Base-by-base conservation (phyloP, 2,888 invertebrate species). In the Pseudococcus jackbeardsleyi region DNA sequence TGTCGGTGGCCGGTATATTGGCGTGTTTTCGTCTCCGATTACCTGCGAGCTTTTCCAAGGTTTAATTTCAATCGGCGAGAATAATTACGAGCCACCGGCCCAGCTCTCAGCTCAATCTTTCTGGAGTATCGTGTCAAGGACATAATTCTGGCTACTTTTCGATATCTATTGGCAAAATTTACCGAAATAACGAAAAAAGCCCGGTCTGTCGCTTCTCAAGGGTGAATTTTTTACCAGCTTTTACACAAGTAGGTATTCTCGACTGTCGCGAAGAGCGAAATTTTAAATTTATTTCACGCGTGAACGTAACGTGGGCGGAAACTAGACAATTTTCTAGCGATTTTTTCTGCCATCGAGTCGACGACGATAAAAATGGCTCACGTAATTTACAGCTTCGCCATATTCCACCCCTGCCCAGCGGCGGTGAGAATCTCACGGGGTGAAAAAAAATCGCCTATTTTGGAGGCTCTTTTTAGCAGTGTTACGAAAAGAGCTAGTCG, bases 311-410 rank as follows among this genome's bases (percentile, higher is more conserved):
- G 68, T 26, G 68, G 68, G 68, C 68, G 19, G 59, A 59, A 19
- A 59, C 19, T 59, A 59, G 59, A 59, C 59, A 59, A 59, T 59
- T 72, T 72, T 72, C 33, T 72, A 72, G 68, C 33, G 33, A 72
- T 72, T 72, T 72, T 72, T 72, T 72, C 33, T 0, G 12, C 9
- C 33, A 26, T 72, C 68, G 68, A 26, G 22, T 12, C 68, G 68
- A 26, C 68, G 68, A 26, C 68, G 68, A 72, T 72, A 33, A 72
- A 72, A 72, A 33, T 72, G 33, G 68, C 68, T 72, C 26, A 33
- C 68, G 68, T 72, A 72, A 72, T 72, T 72, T 72, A 72, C 68
- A 12, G 33, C 68, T 72, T 59, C 11, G 19, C 19, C 59, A n/a
- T 59, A 59, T 59, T 59, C 59, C 19, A 50, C 15, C n/a, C 59